Percentiles rank a stretch among this genome's conserved stretches.
phyloP scores from a whole-genome alignment of 1,140 invertebrate species.

The Ceratosolen solmsi region DNA sequence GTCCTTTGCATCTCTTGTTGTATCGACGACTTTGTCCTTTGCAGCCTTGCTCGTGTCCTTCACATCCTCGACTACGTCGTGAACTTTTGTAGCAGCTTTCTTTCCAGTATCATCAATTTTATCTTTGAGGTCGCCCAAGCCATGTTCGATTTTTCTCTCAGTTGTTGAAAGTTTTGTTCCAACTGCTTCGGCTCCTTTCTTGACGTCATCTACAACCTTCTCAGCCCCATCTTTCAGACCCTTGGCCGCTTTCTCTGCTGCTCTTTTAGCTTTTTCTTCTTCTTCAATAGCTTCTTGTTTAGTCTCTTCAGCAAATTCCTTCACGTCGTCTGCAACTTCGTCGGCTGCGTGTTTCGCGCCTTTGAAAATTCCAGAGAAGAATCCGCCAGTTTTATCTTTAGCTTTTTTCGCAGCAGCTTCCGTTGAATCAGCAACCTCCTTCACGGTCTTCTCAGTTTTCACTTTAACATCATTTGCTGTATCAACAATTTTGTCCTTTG shows the following conservation, averaged over 20 bases:
- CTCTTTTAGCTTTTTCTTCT: slow-evolving; percentile 17
- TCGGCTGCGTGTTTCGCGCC: slow-evolving; percentile 62
- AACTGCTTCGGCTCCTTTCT: not conserved
- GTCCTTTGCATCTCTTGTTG: slow-evolving; percentile 29
- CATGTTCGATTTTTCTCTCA: slow-evolving; percentile 53
- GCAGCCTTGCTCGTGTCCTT: not conserved
- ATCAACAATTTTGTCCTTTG: not conserved
- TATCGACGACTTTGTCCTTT: not conserved
- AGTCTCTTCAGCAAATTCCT: slow-evolving; percentile 60
- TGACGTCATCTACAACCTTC: slow-evolving; percentile 56
- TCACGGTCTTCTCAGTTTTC: not conserved
- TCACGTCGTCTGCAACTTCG: slow-evolving; percentile 62
- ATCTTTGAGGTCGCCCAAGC: slow-evolving; percentile 14
- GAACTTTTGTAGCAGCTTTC: not conserved
- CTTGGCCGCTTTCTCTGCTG: slow-evolving; percentile 53
- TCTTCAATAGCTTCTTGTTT: slow-evolving; percentile 51
- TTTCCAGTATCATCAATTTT: not conserved
- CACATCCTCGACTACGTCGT: not conserved
- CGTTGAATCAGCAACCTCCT: slow-evolving; percentile 35
- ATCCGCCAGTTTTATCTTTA: slow-evolving; percentile 58
- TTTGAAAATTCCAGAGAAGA: slow-evolving; percentile 45
- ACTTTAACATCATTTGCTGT: slow-evolving; percentile 11
- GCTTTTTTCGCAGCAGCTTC: slow-evolving; percentile 52
- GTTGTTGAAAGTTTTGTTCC: not conserved
- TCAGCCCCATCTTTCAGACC: slow-evolving; percentile 60